Base-by-base conservation (phyloP, 2,888 invertebrate species). In the Ferrisia virgata region DNA sequence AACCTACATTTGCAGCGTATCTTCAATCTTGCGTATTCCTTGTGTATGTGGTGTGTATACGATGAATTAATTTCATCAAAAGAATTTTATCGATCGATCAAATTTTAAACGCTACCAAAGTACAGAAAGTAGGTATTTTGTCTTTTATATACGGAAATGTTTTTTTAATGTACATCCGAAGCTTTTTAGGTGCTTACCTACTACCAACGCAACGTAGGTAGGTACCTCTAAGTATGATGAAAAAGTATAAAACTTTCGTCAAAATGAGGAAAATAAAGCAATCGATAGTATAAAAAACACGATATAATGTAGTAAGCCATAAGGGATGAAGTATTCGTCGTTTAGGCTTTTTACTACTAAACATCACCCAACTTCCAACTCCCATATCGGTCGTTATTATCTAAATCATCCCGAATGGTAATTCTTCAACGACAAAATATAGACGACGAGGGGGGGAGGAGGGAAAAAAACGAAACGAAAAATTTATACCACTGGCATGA, bases 341-440 rank as follows among this genome's bases (percentile, higher is more conserved):
- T n/a, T n/a, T n/a, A n/a, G n/a, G n/a, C n/a, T n/a, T n/a, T n/a
- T n/a, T n/a, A n/a, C n/a, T n/a, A 15, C 25, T 4, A 64, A 28
- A 64, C 25, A 28, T 64, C 64, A 13, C 53, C 28, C 64, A 64
- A 13, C 64, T 28, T 28, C 64, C 64, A 64, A 13, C 64, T 28
- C 64, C 64, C 64, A 64, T 64, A 64, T 64, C 64, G 64, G 64
- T 64, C 25, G 64, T 64, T 64, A 64, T 64, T 64, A 64, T 64
- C 64, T 64, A 64, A 64, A 64, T 64, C 64, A 64, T 64, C 64
- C 64, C 13, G 64, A 64, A 64, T 64, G 64, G 64, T 64, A 64
- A 64, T 64, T 64, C 28, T 64, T 64, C 64, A 64, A 64, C 64
- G 64, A 64, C 64, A 64, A 28, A 28, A 64, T 64, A 64, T n/a